Conservation (phyloP, 2,797 vertebrate genomes). For the Sciaenops ocellatus region DNA sequence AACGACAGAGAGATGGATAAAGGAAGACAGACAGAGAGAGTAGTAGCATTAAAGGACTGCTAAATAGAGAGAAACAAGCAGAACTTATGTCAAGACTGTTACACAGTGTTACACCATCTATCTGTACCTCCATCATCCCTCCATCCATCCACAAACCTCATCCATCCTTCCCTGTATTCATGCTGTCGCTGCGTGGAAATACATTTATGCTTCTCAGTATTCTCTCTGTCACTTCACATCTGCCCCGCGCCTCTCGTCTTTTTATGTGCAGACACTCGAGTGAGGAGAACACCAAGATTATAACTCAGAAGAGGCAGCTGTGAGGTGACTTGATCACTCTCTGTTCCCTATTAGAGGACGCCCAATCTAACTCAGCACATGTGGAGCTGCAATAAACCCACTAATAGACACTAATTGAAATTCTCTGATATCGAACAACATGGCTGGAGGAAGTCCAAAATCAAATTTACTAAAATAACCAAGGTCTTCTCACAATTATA, state of each 20-base stretch:
- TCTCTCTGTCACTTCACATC: conserved; percentile 13
- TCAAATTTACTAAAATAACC: background rate
- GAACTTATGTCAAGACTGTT: background rate
- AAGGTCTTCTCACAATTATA: too few relatives aligned
- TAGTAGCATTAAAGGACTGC: background rate
- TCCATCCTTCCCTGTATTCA: conserved; percentile 38
- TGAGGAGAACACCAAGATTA: background rate
- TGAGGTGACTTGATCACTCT: conserved; percentile 13
- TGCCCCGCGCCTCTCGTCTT: background rate
- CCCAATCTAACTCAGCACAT: conserved; percentile 13
- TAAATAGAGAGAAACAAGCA: background rate
- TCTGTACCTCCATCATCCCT: background rate
- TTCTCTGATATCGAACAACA: background rate
- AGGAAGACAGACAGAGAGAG: background rate
- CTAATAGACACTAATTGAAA: background rate
- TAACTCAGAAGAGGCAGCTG: background rate
- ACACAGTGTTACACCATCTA: conserved; percentile 9
- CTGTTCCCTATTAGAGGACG: conserved; percentile 14
- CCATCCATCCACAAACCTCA: conserved; percentile 3
- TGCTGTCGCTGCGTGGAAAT: background rate
- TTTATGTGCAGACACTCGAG: background rate
- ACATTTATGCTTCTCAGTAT: conserved; percentile 25
- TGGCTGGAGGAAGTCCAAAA: background rate
- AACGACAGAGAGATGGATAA: background rate
- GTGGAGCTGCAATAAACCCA: background rate